Percentiles rank a stretch among this genome's conserved stretches.
These are phyloP conservation scores for Gymnorhina tibicen DNA, from an alignment of 2,113 vertebrate genomes.

Conservation along the genomic window DNA sequence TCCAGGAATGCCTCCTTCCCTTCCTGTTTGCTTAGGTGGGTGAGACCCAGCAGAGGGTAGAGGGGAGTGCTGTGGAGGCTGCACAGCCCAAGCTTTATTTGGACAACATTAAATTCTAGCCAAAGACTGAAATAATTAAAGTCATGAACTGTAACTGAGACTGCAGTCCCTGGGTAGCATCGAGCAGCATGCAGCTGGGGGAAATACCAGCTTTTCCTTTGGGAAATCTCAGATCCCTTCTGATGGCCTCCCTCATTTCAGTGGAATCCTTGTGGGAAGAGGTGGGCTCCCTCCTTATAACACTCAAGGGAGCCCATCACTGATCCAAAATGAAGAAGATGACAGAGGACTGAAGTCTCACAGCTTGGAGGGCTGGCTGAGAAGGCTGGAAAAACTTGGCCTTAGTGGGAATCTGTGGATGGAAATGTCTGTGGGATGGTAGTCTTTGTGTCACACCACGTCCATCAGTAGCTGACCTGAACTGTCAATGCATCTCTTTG, in stretches of 20 bases:
- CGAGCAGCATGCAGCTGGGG: not conserved
- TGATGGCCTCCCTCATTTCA: not conserved
- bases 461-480: rapidly evolving
- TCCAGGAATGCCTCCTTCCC: not conserved
- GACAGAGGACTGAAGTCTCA: not conserved
- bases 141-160: not conserved
- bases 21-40: not conserved
- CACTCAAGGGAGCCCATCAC: not conserved
- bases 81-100: not conserved
- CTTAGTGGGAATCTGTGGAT: not conserved
- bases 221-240: not conserved
- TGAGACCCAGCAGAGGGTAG: not conserved
- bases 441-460: not conserved
- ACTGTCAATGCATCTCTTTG: rapidly evolving
- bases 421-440: not conserved
- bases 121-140: not conserved
- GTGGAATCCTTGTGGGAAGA: not conserved
- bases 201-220: not conserved
- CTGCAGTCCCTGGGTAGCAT: not conserved
- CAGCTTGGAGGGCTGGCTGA: not conserved
- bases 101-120: not conserved
- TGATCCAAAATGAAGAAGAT: not conserved
- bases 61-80: not conserved
- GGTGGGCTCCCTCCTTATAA: not conserved
- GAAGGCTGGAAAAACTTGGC: not conserved